Conservation (phyloP, 2,888 invertebrate genomes). For the Megastigmus dorsalis region DNA sequence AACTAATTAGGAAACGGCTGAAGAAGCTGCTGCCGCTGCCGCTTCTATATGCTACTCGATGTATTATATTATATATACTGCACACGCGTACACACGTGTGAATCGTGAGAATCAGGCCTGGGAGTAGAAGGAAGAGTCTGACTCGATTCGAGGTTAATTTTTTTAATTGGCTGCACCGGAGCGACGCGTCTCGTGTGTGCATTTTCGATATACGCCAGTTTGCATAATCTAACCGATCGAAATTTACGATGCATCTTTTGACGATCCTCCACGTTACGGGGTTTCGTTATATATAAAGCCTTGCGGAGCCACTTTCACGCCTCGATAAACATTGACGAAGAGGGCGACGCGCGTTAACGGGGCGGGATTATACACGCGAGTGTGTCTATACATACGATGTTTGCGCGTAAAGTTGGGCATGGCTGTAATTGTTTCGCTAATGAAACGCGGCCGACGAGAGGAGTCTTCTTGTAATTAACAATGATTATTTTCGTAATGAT, state of each 20-base stretch:
- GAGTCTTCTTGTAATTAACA: background rate
- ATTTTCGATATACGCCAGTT: too few relatives aligned
- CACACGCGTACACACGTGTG: background rate
- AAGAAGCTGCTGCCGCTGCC: too few relatives aligned
- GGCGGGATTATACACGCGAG: too few relatives aligned
- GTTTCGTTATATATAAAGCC: background rate
- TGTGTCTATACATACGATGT: too few relatives aligned
- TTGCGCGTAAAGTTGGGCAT: too few relatives aligned
- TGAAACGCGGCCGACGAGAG: background rate
- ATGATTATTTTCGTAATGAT: too few relatives aligned
- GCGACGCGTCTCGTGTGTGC: too few relatives aligned
- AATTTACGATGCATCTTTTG: too few relatives aligned
- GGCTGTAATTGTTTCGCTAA: slow-evolving; percentile 5
- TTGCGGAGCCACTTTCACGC: background rate
- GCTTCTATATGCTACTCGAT: too few relatives aligned
- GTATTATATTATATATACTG: too few relatives aligned
- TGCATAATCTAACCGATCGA: slow-evolving; percentile 33
- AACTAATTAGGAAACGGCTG: slow-evolving; percentile 7
- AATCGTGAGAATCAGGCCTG: slow-evolving; percentile 71
- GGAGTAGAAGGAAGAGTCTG: slow-evolving; percentile 58
- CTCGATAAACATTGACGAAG: background rate
- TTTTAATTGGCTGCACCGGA: slow-evolving; percentile 24
- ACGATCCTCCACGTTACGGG: too few relatives aligned
- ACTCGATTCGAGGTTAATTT: slow-evolving; percentile 56
- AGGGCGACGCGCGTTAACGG: background rate